Conservation (phyloP, 2,888 invertebrate species). For the Torymus texanus region DNA sequence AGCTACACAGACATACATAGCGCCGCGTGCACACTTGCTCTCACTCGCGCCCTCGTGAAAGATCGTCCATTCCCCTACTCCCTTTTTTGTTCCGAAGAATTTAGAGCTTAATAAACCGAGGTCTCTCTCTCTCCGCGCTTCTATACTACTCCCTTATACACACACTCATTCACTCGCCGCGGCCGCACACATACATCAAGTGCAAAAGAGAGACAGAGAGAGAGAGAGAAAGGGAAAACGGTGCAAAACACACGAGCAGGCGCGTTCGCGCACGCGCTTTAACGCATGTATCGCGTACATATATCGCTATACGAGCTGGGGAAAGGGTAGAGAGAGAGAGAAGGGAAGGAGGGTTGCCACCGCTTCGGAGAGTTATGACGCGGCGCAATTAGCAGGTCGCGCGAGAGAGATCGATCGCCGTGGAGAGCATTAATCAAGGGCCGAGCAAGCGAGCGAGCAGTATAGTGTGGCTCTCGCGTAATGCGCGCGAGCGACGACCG, state of each 20-base stretch:
- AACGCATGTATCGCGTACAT: conserved; percentile 26
- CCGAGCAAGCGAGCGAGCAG: conserved; percentile 16
- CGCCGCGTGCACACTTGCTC: too few species aligned
- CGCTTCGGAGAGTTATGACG: conserved; percentile 72
- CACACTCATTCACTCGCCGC: conserved; percentile 16
- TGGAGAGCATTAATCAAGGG: conserved; percentile 73
- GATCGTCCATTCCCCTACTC: conserved; percentile 42
- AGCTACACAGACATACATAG: too few species aligned
- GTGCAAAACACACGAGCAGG: conserved; percentile 9
- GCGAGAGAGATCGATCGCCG: conserved; percentile 74
- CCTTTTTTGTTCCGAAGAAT: conserved; percentile 46
- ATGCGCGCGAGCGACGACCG: conserved; percentile 61
- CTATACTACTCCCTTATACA: conserved; percentile 4
- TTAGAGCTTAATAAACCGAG: conserved; percentile 53
- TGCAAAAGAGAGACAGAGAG: conserved; percentile 2
- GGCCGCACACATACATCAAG: neutral
- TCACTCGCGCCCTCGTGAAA: conserved; percentile 30
- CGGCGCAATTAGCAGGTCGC: conserved; percentile 75
- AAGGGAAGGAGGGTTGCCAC: conserved; percentile 50
- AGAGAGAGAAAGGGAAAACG: neutral
- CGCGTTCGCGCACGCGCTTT: neutral
- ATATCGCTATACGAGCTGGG: conserved; percentile 47
- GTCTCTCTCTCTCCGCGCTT: neutral
- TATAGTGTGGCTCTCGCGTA: conserved; percentile 54
- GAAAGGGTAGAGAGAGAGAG: conserved; percentile 45